Base-by-base conservation (phyloP, 2,888 invertebrate species). In the Podabrus alpinus region DNA sequence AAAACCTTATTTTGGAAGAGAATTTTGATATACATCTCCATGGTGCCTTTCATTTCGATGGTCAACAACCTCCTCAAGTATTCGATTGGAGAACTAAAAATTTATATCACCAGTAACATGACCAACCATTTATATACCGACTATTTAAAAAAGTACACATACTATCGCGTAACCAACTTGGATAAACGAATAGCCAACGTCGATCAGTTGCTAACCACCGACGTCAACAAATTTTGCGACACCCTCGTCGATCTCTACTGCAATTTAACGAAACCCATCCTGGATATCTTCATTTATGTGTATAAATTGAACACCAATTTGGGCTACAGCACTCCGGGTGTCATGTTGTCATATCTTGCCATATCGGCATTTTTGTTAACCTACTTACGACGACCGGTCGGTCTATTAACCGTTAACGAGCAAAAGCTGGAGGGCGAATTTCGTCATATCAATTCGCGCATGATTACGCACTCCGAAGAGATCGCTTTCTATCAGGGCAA, bases 341-440 rank as follows among this genome's bases (percentile, higher is more conserved):
- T 95, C 62, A 94, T 99, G 93, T 91, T 98, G 87, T 90, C 91
- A 0, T 99, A 99, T 87, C 88, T 99, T 76, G 87, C 97, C 0
- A 85, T 96, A 16, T 96, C 97, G 68, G 99, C 99, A 71, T 88
- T 94, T 3, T 88, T 97, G 77, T 88, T 99, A 73, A 98, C 98
- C 0, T 93, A 94, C 83, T 88, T 98, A 72, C 91, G 98, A 79
- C 92, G 93, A 81, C 98, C 98, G 0, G 94, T 97, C 76, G 97
- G 91, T 1, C 89, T 92, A 67, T 90, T 99, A 89, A 99, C 99
- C 0, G 96, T 97, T 0, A 92, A 92, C 77, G 99, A 99, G 86
- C 99, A 99, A 87, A 95, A 96, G 86, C 88, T 98, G n/a, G 99
- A 99, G 89, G 99, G 99, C 70, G 98, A 99, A 89, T 98, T 97